Base-by-base conservation (phyloP, 2,888 invertebrate species). In the Eupithecia subfuscata region DNA sequence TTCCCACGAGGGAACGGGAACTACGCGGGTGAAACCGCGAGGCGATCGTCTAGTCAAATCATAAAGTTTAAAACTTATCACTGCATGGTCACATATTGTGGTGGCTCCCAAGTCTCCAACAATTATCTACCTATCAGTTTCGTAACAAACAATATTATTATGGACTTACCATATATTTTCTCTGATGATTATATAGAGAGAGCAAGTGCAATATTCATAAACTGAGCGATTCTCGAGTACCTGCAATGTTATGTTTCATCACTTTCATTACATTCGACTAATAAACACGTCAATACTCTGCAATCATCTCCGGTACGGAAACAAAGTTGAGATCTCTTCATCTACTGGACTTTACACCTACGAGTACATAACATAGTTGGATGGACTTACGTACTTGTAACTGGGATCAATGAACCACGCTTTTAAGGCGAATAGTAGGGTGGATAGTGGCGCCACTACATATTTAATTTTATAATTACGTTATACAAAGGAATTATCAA, bases 221-320 rank as follows among this genome's bases (percentile, higher is more conserved):
- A 75, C 45, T 48, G 65, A 69, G 64, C 71, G 69, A 34, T 67
- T 75, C 56, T 70, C 65, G 67, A 76, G 63, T 70, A 68, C 18
- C 43, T 48, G 40, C 60, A 45, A 56, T 70, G 52, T 45, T 67
- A 65, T 71, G 56, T 71, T 71, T 74, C 71, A 74, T 64, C 76
- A 69, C 74, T 45, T 67, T 40, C 65, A 40, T 69, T 69, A 52
- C 65, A 56, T 18, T 68, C 68, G 18, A 43, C 30, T 67, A 72
- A 75, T 77, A 77, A 77, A 77, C 60, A 75, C 70, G 67, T 77
- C 74, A 68, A 65, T 72, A 48, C 37, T 60, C 52, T 43, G 74
- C 74, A 74, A 60, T 60, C 60, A 74, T 74, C 69, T 56, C 45
- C 6, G 22, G 22, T 68, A 64, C 56, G 34, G 60, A 25, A 25